phyloP scores from a whole-genome alignment of 2,113 vertebrate species.

The Lonchura striata region DNA sequence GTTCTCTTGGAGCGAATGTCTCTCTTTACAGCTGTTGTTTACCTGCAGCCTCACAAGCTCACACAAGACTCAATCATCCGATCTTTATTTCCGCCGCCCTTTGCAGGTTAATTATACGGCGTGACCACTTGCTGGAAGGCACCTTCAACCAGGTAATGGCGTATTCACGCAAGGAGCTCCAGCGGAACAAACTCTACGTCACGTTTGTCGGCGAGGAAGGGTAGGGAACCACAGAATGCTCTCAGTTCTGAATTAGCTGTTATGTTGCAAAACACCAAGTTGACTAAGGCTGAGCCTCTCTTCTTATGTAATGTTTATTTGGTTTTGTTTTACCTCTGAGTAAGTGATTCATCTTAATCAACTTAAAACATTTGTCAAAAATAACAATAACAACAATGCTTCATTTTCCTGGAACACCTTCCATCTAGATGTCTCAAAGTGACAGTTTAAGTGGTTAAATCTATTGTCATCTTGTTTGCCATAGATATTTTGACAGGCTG shows the following conservation, averaged over 20 bases:
- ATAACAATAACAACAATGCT: not conserved
- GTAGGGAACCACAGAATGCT: constrained; percentile 69
- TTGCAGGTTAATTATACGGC: constrained; percentile 88
- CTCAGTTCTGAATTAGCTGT: not conserved
- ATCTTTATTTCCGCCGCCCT: not conserved
- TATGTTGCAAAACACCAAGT: not conserved
- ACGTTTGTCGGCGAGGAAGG: constrained; percentile 97
- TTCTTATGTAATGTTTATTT: not conserved
- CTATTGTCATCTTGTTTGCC: not conserved
- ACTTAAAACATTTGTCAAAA: not conserved
- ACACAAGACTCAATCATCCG: not conserved
- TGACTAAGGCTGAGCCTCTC: not conserved
- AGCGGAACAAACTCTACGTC: constrained; percentile 96
- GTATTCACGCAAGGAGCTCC: constrained; percentile 96
- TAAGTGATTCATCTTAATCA: not conserved
- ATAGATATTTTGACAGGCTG: not conserved
- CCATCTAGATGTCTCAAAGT: not conserved
- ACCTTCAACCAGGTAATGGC: constrained; percentile 99
- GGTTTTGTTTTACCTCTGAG: not conserved
- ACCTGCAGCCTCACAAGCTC: not conserved
- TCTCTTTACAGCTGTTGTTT: not conserved
- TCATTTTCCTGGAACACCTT: not conserved
- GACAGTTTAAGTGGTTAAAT: not conserved
- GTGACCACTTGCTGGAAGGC: constrained; percentile 93
- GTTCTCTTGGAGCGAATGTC: not conserved